Percentiles rank a stretch among this genome's conserved stretches.
phyloP scores from a whole-genome alignment of 2,797 vertebrate species.

The Chaetophractus vellerosus region DNA sequence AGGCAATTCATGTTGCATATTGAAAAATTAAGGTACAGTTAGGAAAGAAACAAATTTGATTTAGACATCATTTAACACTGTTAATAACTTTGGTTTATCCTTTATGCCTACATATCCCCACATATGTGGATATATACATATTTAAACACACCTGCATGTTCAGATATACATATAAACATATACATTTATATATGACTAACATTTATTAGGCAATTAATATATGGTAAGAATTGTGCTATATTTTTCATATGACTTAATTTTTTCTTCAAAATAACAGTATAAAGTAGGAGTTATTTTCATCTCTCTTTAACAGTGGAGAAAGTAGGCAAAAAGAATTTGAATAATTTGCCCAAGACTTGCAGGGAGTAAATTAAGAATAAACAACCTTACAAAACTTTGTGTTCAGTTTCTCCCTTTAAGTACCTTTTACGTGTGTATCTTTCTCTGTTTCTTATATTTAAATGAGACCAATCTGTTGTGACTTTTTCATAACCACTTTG shows the following conservation, averaged over 20 bases:
- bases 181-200: background rate
- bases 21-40: background rate
- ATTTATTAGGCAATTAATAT: background rate
- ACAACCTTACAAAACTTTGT: fast-evolving
- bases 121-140: no score
- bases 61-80: background rate
- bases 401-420: background rate
- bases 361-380: background rate
- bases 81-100: background rate
- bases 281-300: background rate
- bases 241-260: background rate
- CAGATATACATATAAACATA: no score
- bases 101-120: background rate
- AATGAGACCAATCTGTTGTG: background rate
- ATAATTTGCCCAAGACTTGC: background rate
- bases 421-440: background rate
- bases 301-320: background rate
- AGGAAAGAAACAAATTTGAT: background rate
- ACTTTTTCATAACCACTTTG: background rate
- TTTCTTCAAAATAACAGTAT: background rate
- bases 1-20: background rate
- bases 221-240: background rate
- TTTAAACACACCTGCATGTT: no score
- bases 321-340: background rate
- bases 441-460: background rate